Percentiles rank a stretch among this genome's conserved stretches.
Conservation (phyloP, 2,888 invertebrate genomes). For the Drosophila engyochracea region DNA sequence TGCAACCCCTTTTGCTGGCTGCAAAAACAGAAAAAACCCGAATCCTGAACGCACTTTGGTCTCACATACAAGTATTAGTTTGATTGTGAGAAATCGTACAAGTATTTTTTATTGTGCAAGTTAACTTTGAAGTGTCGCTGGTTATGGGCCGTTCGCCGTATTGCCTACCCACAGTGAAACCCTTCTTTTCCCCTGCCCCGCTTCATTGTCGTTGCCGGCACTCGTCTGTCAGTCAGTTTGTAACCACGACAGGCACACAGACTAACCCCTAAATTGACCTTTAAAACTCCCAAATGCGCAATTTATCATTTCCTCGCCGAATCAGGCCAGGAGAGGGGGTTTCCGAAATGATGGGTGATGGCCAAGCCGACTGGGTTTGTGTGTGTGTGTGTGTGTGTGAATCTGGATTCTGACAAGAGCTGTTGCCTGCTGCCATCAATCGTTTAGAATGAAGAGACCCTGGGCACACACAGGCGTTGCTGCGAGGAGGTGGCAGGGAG, state of each 20-base stretch:
- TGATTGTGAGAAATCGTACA: slow-evolving; percentile 5
- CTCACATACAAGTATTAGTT: neutral
- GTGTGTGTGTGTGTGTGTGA: slow-evolving; percentile 7
- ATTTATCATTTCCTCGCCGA: slow-evolving; percentile 84
- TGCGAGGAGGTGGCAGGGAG: neutral
- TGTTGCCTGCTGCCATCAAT: slow-evolving; percentile 64
- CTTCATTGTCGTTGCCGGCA: slow-evolving; percentile 4
- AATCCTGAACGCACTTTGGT: neutral
- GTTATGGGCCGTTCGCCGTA: slow-evolving; percentile 52
- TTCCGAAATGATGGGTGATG: slow-evolving; percentile 23
- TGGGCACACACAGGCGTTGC: slow-evolving; percentile 34
- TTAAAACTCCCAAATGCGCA: slow-evolving; percentile 85
- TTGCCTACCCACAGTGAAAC: slow-evolving; percentile 12
- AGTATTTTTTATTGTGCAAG: slow-evolving; percentile 70
- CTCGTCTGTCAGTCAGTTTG: slow-evolving; percentile 59
- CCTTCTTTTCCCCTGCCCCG: neutral
- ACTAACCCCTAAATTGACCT: slow-evolving; percentile 84
- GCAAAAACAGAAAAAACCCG: neutral
- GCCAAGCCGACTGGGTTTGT: slow-evolving; percentile 18
- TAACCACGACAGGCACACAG: slow-evolving; percentile 53
- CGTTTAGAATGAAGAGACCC: slow-evolving; percentile 68
- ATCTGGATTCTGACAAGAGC: slow-evolving; percentile 44
- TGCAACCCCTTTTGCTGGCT: neutral
- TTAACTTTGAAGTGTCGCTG: slow-evolving; percentile 77
- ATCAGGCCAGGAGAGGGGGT: neutral